phyloP scores from a whole-genome alignment of 1,140 invertebrate species.

The Halictus rubicundus region DNA sequence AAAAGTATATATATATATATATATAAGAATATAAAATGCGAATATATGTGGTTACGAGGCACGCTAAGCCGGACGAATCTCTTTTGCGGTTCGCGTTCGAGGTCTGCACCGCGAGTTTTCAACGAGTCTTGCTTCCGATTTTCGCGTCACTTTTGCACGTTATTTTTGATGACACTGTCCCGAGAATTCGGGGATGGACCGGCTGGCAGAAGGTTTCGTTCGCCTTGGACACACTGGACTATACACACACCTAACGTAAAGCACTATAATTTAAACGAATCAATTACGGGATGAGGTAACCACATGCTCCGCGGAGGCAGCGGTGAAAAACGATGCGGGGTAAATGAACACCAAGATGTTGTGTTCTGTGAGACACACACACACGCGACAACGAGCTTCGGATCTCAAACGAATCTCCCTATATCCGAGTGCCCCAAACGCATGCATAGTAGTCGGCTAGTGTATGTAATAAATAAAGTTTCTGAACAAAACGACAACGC shows the following conservation, averaged over 20 bases:
- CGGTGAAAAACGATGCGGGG: constrained; percentile 41
- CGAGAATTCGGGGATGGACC: neutral
- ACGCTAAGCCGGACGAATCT: constrained; percentile 68
- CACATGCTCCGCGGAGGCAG: constrained; percentile 60
- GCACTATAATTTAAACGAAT: constrained; percentile 75
- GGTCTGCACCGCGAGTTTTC: neutral
- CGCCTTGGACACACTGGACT: constrained; percentile 61
- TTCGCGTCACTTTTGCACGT: constrained; percentile 2
- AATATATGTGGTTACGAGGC: constrained; percentile 70
- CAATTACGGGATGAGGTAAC: constrained; percentile 64
- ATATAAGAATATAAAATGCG: constrained; percentile 66
- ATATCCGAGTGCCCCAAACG: constrained; percentile 71
- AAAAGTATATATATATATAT: constrained; percentile 61
- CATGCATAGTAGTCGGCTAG: constrained; percentile 79
- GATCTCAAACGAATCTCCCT: constrained; percentile 69
- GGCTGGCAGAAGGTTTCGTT: constrained; percentile 31
- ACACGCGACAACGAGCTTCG: constrained; percentile 59
- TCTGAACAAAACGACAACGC: constrained; percentile 72
- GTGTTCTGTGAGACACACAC: constrained; percentile 54
- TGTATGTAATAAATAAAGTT: constrained; percentile 81
- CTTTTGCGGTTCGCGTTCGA: constrained; percentile 13
- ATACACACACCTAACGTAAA: constrained; percentile 75
- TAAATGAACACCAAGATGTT: constrained; percentile 53
- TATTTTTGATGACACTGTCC: neutral
- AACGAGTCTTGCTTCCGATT: constrained; percentile 2